Percentiles rank a stretch among this genome's conserved stretches.
These are phyloP conservation scores for Lagopus leucura DNA, from an alignment of 2,113 vertebrate species.

Conservation along the genomic window DNA sequence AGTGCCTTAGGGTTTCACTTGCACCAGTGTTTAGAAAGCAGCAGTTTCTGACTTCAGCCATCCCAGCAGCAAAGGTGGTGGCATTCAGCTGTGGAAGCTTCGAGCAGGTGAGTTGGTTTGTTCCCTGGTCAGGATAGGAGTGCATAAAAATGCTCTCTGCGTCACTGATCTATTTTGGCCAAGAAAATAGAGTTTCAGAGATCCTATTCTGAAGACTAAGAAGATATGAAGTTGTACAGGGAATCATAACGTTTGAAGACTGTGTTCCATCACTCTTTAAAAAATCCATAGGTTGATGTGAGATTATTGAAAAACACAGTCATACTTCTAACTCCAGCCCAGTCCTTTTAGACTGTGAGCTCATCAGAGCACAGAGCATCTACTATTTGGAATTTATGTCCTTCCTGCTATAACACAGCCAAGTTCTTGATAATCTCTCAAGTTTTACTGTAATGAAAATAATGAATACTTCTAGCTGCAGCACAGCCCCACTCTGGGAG, in stretches of 20 bases:
- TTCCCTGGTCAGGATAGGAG: background rate
- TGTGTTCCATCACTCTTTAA: background rate
- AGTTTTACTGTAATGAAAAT: background rate
- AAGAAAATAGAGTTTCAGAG: background rate
- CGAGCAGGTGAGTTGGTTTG: background rate
- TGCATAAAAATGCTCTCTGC: background rate
- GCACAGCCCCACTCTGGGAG: background rate
- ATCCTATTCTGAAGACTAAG: background rate
- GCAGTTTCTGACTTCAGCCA: rapidly evolving
- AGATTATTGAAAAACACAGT: background rate
- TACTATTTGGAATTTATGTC: background rate
- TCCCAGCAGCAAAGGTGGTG: background rate
- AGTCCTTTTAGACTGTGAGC: background rate
- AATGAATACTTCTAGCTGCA: background rate
- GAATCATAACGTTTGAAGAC: background rate
- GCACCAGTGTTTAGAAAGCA: background rate
- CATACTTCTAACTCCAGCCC: background rate
- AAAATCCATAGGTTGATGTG: background rate
- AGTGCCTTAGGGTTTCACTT: background rate
- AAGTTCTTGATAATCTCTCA: background rate
- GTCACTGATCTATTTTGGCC: background rate
- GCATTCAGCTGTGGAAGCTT: background rate
- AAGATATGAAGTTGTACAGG: background rate
- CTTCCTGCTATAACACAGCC: background rate
- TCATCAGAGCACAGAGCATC: background rate